A percentile compares a stretch with the other conserved stretches of the same genome.
Evolutionary conservation across 2,888 invertebrate genomes (phyloP).

Genomic region (Lasioglossum lativentre): DNA sequence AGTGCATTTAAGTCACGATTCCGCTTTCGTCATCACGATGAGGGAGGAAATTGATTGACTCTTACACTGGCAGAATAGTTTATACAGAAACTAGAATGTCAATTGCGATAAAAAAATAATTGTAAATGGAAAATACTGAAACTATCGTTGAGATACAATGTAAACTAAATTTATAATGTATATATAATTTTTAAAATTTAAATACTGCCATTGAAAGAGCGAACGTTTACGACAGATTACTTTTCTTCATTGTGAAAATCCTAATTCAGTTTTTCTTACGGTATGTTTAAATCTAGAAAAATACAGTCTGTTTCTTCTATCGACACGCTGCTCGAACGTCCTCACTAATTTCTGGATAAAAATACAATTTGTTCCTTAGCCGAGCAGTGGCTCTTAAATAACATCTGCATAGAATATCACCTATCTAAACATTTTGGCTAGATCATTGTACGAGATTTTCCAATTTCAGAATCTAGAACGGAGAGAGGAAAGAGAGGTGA

Average conservation of each 20-base stretch:
- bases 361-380: slow-evolving; percentile 41
- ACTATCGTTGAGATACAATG: neutral
- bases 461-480: slow-evolving; percentile 9
- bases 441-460: slow-evolving; percentile 26
- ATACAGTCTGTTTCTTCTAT: slow-evolving; percentile 75
- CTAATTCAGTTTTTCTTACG: slow-evolving; percentile 27
- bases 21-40: slow-evolving; percentile 6
- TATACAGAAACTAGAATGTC: neutral
- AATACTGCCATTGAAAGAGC: slow-evolving; percentile 41
- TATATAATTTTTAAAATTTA: neutral
- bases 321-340: slow-evolving; percentile 31
- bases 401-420: slow-evolving; percentile 54
- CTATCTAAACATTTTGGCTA: slow-evolving; percentile 58
- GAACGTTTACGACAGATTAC: slow-evolving; percentile 13
- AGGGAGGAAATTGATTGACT: neutral
- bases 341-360: slow-evolving; percentile 43
- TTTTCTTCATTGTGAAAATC: slow-evolving; percentile 1
- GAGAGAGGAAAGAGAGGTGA: slow-evolving; percentile 7
- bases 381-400: slow-evolving; percentile 40
- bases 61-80: slow-evolving; percentile 41
- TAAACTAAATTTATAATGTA: neutral
- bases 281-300: slow-evolving; percentile 76
- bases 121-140: neutral
- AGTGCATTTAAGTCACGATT: slow-evolving; percentile 67
- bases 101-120: neutral